Evolutionary conservation across 2,888 invertebrate species (phyloP), one percentile per base, ranked within the genome.

Genomic region (Drosophila prolongata): DNA sequence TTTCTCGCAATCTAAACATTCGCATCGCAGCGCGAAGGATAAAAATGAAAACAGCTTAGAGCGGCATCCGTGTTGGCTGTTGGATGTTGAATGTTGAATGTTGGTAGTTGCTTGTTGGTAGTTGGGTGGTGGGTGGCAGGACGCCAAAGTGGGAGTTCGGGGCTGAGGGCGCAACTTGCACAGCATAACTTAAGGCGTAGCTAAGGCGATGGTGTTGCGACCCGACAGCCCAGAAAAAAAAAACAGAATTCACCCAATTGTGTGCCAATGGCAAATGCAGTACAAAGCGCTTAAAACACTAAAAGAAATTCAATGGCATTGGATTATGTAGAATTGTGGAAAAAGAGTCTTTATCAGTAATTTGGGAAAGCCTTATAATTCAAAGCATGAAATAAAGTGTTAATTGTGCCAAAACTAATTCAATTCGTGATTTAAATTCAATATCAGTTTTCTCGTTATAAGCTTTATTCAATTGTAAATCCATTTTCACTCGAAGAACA

Each of bases 1-100:
- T 89, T 89, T 83, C 76, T 76, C 54, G 64, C 79, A 87, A 89
- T 88, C 86, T 87, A 88, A 87, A 78, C 78, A 87, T 52, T 82
- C 69, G 77, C 78, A 69, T 65, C 49, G 55, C 66, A 52, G 50
- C 54, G 47, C 62, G 58, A 34, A 66, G 85, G 77, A 75, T 77
- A 73, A 65, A 81, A 87, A 79, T 69, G 79, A 77, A 85, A 77
- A 81, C 56, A 72, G 68, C 85, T 81, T 67, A 58, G 65, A 49
- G 68, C 58, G 35, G 59, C 40, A 58, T 52, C 43, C 58, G 44
- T 60, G 61, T 49, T 38, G 62, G 24, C 11, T 53, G 52, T 52
- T 65, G 38, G 37, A 2, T 34, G 62, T 14, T 44, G 46, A 10
- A 9, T 42, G 38, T 59, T 43, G 54, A 44, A 34, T 24, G 43